Evolutionary conservation across 1,140 invertebrate genomes (phyloP).

Genomic region (Diploscapter pachys): DNA sequence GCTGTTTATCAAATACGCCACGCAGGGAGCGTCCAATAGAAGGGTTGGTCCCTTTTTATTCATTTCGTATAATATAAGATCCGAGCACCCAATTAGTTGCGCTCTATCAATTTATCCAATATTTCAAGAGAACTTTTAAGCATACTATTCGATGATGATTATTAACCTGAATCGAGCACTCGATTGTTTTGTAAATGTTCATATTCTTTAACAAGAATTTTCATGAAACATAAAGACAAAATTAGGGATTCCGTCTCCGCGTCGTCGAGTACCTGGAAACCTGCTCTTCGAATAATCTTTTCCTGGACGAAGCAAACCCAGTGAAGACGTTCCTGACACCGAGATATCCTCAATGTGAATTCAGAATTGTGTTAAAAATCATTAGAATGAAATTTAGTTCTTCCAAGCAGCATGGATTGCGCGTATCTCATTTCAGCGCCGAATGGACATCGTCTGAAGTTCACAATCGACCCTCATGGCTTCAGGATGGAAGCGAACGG

Average conservation of each 20-base stretch:
- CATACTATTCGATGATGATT: too few species aligned
- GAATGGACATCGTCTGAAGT: conserved; percentile 48
- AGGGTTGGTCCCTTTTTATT: conserved; percentile 1
- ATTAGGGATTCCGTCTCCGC: conserved; percentile 49
- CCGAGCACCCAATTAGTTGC: too few species aligned
- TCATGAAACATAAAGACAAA: neutral
- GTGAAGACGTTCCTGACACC: conserved; percentile 36
- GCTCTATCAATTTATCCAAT: too few species aligned
- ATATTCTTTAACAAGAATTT: too few species aligned
- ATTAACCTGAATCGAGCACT: too few species aligned
- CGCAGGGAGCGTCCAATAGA: neutral
- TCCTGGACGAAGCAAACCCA: conserved; percentile 44
- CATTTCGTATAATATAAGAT: too few species aligned
- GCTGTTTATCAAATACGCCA: conserved; percentile 13
- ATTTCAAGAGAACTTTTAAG: too few species aligned
- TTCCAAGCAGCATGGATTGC: conserved; percentile 50
- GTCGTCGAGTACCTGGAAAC: conserved; percentile 45
- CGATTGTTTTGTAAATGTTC: neutral
- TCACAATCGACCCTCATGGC: conserved; percentile 42
- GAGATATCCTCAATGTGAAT: conserved; percentile 46
- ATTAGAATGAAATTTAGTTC: conserved; percentile 42
- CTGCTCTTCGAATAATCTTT: conserved; percentile 38
- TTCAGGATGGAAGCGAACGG: neutral
- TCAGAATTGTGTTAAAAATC: conserved; percentile 45
- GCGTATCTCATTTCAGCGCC: conserved; percentile 46